A percentile compares a stretch with the other conserved stretches of the same genome.
phyloP scores from a whole-genome alignment of 2,797 vertebrate species.

The Mus spretus region DNA sequence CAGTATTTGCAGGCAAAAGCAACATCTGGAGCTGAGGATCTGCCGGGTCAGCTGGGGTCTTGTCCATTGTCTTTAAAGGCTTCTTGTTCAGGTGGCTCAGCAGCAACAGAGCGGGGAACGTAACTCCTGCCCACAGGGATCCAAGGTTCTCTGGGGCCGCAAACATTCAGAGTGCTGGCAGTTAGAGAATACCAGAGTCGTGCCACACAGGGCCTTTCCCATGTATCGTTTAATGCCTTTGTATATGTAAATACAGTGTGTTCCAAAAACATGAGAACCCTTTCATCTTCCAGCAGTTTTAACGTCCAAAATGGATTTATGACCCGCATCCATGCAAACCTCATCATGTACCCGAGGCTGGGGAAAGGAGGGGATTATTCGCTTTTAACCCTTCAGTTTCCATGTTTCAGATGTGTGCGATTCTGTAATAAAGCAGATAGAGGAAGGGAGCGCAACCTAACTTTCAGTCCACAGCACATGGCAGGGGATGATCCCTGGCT shows the following conservation, averaged over 20 bases:
- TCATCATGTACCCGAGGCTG: background rate
- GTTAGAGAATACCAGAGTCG: background rate
- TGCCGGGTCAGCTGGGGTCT: background rate
- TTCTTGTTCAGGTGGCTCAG: background rate
- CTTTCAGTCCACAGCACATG: background rate
- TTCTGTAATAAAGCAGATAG: background rate
- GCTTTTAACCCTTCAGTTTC: background rate
- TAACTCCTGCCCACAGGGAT: background rate
- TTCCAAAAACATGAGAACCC: slow-evolving; percentile 27
- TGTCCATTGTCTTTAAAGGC: background rate
- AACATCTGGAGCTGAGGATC: background rate
- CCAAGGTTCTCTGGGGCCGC: background rate
- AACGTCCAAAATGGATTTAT: slow-evolving; percentile 12
- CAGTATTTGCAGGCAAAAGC: background rate
- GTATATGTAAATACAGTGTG: background rate
- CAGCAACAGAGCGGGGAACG: background rate
- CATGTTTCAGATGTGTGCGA: background rate
- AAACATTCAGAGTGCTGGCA: background rate
- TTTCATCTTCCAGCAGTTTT: background rate
- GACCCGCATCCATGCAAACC: background rate
- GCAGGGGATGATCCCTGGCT: background rate
- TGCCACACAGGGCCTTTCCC: slow-evolving; percentile 4
- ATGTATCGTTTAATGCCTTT: background rate
- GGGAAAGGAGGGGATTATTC: background rate
- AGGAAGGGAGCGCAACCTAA: background rate